Evolutionary conservation across 2,888 invertebrate species (phyloP).

Genomic region (Cybosia mesomella): DNA sequence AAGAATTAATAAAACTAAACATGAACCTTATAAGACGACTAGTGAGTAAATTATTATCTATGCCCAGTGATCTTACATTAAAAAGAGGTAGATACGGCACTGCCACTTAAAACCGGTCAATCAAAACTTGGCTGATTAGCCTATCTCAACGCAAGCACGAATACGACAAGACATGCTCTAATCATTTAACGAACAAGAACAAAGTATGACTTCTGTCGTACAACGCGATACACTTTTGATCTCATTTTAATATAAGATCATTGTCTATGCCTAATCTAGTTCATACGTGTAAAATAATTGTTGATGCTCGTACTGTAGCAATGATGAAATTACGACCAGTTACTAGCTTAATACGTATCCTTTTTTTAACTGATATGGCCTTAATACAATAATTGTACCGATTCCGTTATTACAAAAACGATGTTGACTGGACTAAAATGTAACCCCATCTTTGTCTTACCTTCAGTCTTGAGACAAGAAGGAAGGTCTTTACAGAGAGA

Average conservation of each 20-base stretch:
- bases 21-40: neutral
- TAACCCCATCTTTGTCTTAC: neutral
- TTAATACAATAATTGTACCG: neutral
- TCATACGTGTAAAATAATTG: neutral
- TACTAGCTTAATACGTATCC: neutral
- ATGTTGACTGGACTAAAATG: neutral
- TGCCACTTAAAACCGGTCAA: too few relatives aligned
- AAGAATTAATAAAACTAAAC: neutral
- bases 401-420: neutral
- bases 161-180: neutral
- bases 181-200: neutral
- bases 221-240: neutral
- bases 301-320: neutral
- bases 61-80: neutral
- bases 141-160: neutral
- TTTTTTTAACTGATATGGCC: neutral
- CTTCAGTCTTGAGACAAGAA: neutral
- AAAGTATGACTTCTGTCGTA: neutral
- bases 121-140: too few relatives aligned
- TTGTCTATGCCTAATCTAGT: neutral
- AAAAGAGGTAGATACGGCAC: neutral
- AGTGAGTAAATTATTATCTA: neutral
- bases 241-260: neutral
- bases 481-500: too few relatives aligned
- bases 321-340: slow-evolving; percentile 10